A percentile compares a stretch with the other conserved stretches of the same genome.
Conservation (phyloP, 2,113 vertebrate species). For the Psephotus haematonotus region DNA sequence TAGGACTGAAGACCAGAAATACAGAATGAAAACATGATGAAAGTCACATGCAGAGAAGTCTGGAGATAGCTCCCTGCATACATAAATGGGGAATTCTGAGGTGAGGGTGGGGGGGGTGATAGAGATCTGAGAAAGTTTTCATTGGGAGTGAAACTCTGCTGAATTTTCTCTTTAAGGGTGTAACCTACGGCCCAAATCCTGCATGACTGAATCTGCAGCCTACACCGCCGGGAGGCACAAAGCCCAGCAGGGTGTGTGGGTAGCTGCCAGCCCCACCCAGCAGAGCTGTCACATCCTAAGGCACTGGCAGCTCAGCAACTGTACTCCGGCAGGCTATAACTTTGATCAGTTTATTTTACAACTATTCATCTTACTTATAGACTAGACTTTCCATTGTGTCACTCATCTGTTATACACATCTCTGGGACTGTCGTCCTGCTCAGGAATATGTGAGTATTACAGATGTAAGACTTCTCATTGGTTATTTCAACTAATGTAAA, state of each 20-base stretch:
- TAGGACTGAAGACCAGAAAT: not conserved
- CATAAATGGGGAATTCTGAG: not conserved
- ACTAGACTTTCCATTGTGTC: not conserved
- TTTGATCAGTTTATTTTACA: not conserved
- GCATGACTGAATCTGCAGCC: not conserved
- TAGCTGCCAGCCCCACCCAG: not conserved
- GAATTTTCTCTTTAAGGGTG: not conserved
- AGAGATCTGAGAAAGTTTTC: not conserved
- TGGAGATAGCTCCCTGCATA: not conserved
- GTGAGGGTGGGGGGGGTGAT: not conserved
- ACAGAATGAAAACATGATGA: not conserved
- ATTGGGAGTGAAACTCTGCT: not conserved
- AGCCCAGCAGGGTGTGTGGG: accelerated
- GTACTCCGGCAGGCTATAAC: not conserved
- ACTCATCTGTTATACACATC: not conserved
- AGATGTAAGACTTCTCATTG: not conserved
- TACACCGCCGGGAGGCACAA: not conserved
- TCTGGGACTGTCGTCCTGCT: not conserved
- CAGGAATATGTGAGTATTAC: not conserved
- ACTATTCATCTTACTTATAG: not conserved
- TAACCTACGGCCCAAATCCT: not conserved
- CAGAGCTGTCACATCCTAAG: not conserved
- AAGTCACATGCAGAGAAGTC: not conserved
- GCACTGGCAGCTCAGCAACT: not conserved
- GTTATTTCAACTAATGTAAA: not conserved